Evolutionary conservation across 2,113 vertebrate species (phyloP).

Genomic region (Platysteira castanea): DNA sequence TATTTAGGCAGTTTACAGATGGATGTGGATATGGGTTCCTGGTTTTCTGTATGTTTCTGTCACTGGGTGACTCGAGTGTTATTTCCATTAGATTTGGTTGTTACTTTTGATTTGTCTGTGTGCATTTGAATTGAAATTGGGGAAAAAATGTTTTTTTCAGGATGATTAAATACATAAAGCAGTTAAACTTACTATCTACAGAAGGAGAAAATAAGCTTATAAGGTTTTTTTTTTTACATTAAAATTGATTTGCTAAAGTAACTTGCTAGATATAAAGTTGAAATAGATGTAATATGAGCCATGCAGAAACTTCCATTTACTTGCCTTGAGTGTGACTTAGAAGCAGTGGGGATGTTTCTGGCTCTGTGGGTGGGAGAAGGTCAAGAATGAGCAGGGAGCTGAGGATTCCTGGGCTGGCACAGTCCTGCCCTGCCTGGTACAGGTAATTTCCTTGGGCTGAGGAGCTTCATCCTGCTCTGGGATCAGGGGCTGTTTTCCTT

Average conservation of each 20-base stretch:
- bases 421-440: background rate
- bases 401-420: background rate
- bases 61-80: background rate
- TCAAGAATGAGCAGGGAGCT: background rate
- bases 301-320: background rate
- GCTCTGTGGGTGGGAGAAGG: background rate
- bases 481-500: background rate
- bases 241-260: background rate
- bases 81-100: background rate
- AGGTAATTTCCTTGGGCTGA: background rate
- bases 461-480: background rate
- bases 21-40: background rate
- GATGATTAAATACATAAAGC: background rate
- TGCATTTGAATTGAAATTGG: background rate
- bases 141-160: background rate
- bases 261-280: background rate
- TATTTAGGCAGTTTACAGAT: background rate
- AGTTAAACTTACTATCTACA: background rate
- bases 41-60: background rate
- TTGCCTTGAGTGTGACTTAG: background rate
- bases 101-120: background rate
- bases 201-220: background rate
- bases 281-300: background rate
- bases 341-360: accelerated
- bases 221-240: background rate